These are phyloP conservation scores for Mugil cephalus DNA, from an alignment of 2,113 vertebrate species.

Conservation along the genomic window DNA sequence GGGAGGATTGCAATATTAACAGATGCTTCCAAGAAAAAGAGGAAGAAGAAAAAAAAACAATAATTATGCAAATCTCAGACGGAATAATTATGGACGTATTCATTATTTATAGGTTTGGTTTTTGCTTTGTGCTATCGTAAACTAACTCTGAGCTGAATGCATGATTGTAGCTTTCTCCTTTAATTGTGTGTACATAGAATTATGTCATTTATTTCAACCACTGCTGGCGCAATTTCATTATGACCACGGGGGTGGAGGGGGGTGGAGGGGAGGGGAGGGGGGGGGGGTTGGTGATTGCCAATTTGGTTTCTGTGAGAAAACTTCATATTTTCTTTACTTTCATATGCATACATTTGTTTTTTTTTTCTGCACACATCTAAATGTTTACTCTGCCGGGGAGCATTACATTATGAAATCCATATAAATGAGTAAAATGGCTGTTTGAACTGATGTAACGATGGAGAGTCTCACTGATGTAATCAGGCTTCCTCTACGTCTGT, in stretches of 20 bases:
- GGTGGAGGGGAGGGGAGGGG: conserved; percentile 46
- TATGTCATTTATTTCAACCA: conserved; percentile 85
- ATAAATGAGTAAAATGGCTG: conserved; percentile 77
- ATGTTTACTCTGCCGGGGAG: conserved; percentile 75
- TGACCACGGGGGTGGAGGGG: conserved; percentile 55
- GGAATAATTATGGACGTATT: conserved; percentile 85
- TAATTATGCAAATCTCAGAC: conserved; percentile 87
- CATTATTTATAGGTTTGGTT: conserved; percentile 87
- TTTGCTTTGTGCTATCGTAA: conserved; percentile 80
- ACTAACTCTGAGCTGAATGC: conserved; percentile 83
- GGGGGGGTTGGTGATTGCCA: conserved; percentile 81
- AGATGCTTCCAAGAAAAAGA: conserved; percentile 80
- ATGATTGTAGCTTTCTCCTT: conserved; percentile 79
- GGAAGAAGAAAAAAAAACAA: conserved; percentile 72
- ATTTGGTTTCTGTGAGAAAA: conserved; percentile 80
- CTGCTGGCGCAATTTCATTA: conserved; percentile 82
- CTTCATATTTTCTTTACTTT: conserved; percentile 82
- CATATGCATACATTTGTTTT: conserved; percentile 81
- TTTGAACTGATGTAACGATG: conserved; percentile 75
- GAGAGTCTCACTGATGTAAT: conserved; percentile 80
- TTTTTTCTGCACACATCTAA: conserved; percentile 58
- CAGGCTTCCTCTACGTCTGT: conserved; percentile 70
- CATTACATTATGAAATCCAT: conserved; percentile 82
- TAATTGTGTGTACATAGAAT: conserved; percentile 85
- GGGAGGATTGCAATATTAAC: conserved; percentile 76